Conservation (phyloP, 2,113 vertebrate species). For the Nestor notabilis region DNA sequence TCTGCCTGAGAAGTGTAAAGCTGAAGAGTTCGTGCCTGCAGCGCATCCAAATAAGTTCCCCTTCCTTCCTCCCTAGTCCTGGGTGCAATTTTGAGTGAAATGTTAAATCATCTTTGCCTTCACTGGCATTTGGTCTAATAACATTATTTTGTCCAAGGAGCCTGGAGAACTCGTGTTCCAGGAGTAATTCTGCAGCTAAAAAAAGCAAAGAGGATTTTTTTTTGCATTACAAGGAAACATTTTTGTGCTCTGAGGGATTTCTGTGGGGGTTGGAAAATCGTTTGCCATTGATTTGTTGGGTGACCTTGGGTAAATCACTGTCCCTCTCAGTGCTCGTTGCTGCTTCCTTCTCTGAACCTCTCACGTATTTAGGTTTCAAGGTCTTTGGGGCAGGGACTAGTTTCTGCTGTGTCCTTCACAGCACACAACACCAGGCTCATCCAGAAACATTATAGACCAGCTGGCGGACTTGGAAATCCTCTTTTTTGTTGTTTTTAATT, state of each 20-base stretch:
- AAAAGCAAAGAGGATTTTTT: constrained; percentile 30
- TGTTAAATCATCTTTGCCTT: constrained; percentile 35
- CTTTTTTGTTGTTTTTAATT: not conserved
- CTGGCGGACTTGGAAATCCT: not conserved
- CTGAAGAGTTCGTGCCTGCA: not conserved
- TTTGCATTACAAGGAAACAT: constrained; percentile 11
- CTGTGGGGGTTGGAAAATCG: not conserved
- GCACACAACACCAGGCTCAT: not conserved
- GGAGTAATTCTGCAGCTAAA: constrained; percentile 33
- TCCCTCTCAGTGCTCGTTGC: not conserved
- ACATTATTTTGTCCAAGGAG: constrained; percentile 45
- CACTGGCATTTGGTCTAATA: not conserved
- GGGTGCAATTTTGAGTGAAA: constrained; percentile 28
- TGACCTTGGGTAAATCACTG: not conserved
- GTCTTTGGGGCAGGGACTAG: not conserved
- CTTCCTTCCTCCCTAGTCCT: constrained; percentile 8
- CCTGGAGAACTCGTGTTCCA: constrained; percentile 1
- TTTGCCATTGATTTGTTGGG: not conserved
- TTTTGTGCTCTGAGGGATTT: not conserved
- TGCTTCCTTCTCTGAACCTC: not conserved
- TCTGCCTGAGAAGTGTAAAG: constrained; percentile 9
- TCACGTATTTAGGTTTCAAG: not conserved
- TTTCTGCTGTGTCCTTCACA: not conserved
- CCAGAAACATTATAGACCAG: not conserved
- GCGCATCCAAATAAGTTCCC: constrained; percentile 24